Evolutionary conservation across 2,888 invertebrate species (phyloP).

Genomic region (Cantharis rustica): DNA sequence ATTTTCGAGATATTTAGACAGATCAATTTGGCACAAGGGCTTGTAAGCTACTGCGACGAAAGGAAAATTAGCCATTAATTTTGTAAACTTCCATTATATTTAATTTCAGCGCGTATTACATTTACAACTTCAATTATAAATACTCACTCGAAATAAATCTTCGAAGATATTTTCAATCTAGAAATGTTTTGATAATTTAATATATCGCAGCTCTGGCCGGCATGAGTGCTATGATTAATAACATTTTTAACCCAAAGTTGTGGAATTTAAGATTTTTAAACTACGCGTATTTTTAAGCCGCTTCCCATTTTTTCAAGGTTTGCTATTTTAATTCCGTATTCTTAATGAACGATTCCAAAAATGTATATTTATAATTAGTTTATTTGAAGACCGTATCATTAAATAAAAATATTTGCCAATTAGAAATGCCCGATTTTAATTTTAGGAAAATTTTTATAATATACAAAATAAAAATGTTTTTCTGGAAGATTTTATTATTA

Average conservation of each 20-base stretch:
- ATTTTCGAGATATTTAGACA: neutral
- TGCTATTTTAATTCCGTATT: neutral
- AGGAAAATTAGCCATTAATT: neutral
- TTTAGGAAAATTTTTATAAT: too few species aligned
- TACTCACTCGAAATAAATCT: neutral
- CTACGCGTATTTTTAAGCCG: neutral
- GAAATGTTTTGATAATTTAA: neutral
- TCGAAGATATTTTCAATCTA: neutral
- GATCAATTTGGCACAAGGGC: neutral
- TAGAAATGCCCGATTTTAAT: neutral
- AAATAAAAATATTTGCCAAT: neutral
- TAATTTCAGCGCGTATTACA: neutral
- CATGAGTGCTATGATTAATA: neutral
- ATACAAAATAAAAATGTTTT: neutral
- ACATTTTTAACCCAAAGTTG: neutral
- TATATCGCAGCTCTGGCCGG: neutral
- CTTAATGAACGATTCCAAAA: neutral
- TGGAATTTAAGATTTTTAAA: neutral
- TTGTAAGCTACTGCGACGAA: neutral
- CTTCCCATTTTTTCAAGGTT: conserved; percentile 1
- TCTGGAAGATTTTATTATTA: neutral
- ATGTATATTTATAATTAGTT: neutral
- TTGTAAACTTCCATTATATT: neutral
- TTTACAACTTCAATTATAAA: neutral
- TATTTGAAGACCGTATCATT: neutral